These are phyloP conservation scores for Argentina silus DNA, from an alignment of 2,797 vertebrate species.

Conservation along the genomic window DNA sequence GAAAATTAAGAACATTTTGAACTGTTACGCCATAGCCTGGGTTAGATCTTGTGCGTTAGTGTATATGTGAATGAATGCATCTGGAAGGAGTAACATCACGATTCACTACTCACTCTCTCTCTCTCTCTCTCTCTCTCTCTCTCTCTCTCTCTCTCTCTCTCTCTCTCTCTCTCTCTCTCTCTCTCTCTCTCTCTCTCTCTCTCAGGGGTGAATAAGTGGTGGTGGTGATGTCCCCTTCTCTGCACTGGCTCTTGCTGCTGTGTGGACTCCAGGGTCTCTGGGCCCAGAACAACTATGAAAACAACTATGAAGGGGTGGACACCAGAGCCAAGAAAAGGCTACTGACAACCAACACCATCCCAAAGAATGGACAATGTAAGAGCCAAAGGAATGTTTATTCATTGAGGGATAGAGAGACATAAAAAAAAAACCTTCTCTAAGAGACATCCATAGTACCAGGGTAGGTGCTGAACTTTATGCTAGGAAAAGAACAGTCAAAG, in stretches of 20 bases:
- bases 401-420: not conserved
- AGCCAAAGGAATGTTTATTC: not conserved
- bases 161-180: not conserved
- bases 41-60: not conserved
- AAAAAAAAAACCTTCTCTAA: not conserved
- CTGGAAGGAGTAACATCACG: not conserved
- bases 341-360: constrained; percentile 67
- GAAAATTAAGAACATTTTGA: not conserved
- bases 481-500: not conserved
- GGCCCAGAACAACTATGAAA: constrained; percentile 79
- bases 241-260: constrained; percentile 80
- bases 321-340: constrained; percentile 71
- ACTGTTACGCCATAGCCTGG: not conserved
- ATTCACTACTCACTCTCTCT: not conserved
- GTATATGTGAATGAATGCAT: not conserved
- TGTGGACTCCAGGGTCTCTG: constrained; percentile 73
- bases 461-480: not conserved
- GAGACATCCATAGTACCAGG: not conserved
- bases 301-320: constrained; percentile 65
- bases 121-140: not conserved
- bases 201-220: constrained; percentile 43
- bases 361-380: constrained; percentile 82
- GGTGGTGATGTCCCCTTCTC: constrained; percentile 63
- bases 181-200: constrained; percentile 11
- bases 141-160: constrained; percentile 21